Evolutionary conservation across 2,888 invertebrate genomes (phyloP).

Genomic region (Ditylenchus weischeri): DNA sequence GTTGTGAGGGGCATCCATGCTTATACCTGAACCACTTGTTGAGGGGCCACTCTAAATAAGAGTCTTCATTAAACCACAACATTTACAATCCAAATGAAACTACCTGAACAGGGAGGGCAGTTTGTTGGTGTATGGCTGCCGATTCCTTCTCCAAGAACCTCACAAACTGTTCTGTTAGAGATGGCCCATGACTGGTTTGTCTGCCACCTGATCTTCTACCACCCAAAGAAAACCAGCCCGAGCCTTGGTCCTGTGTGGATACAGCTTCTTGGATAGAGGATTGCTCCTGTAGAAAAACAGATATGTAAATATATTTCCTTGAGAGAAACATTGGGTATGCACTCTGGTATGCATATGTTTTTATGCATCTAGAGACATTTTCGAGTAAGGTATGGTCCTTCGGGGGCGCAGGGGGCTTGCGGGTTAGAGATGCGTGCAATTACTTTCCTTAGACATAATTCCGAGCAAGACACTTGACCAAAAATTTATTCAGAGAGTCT

Average conservation of each 20-base stretch:
- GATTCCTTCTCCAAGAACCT: constrained; percentile 81
- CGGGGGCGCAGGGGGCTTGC: no score
- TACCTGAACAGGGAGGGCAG: constrained; percentile 23
- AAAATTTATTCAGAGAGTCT: no score
- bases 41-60: background rate
- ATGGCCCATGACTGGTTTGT: constrained; percentile 52
- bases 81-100: no score
- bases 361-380: no score
- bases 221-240: constrained; percentile 20
- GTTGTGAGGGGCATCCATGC: constrained; percentile 1
- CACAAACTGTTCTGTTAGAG: constrained; percentile 73
- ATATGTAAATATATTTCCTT: background rate
- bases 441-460: no score
- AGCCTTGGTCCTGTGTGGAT: constrained; percentile 9
- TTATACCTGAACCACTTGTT: constrained; percentile 1
- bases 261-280: constrained; percentile 25
- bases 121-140: constrained; percentile 10
- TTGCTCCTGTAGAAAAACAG: constrained; percentile 25
- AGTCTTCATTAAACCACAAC: background rate
- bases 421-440: no score
- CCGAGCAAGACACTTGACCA: no score
- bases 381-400: no score
- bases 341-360: no score
- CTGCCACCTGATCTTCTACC: background rate
- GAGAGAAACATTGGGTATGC: background rate